Conservation (phyloP, 2,888 invertebrate species). For the Parnassius orleans region DNA sequence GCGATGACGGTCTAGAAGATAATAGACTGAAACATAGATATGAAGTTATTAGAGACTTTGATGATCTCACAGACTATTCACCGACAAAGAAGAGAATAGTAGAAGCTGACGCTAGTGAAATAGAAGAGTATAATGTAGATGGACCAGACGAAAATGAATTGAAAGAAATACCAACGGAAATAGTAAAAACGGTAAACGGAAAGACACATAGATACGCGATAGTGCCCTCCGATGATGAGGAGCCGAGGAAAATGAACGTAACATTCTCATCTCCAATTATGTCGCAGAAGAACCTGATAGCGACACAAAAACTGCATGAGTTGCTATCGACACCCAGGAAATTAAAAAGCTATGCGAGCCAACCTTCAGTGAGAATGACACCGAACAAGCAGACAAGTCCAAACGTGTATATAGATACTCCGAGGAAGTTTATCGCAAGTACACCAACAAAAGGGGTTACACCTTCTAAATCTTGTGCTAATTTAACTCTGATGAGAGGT, state of each 20-base stretch:
- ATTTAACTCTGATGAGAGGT: constrained; percentile 49
- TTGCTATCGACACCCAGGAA: constrained; percentile 87
- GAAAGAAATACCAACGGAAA: constrained; percentile 80
- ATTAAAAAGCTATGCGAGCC: constrained; percentile 71
- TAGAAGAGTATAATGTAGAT: constrained; percentile 80
- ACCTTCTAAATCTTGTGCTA: constrained; percentile 76
- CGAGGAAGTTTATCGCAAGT: constrained; percentile 60
- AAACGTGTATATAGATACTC: constrained; percentile 47
- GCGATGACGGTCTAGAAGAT: constrained; percentile 61
- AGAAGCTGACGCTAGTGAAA: constrained; percentile 66
- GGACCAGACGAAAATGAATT: constrained; percentile 73
- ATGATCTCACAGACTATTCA: constrained; percentile 64
- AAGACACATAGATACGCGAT: constrained; percentile 81
- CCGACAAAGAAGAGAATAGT: constrained; percentile 75
- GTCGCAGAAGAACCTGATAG: constrained; percentile 83
- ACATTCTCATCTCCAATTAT: constrained; percentile 70
- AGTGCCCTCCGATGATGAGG: constrained; percentile 80
- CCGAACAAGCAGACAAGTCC: constrained; percentile 58
- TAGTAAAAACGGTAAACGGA: constrained; percentile 84
- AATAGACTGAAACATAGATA: constrained; percentile 71
- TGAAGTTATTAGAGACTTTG: constrained; percentile 77
- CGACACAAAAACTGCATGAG: constrained; percentile 89
- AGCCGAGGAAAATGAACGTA: constrained; percentile 60
- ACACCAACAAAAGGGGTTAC: constrained; percentile 68
- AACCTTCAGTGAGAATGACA: constrained; percentile 73